These are phyloP conservation scores for Cathartes aura DNA, from an alignment of 2,113 vertebrate species.

Conservation along the genomic window DNA sequence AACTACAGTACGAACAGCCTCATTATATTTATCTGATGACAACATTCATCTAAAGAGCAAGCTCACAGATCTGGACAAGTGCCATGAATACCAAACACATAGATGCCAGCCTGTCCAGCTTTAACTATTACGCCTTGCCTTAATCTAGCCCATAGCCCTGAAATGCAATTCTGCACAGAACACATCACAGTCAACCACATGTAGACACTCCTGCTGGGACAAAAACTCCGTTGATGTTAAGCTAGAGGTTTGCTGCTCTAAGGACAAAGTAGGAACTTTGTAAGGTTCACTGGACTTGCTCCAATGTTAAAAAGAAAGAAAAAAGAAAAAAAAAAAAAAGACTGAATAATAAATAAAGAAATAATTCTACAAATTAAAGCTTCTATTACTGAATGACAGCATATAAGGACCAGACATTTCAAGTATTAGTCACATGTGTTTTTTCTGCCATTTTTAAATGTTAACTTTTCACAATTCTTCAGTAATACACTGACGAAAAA, in stretches of 20 bases:
- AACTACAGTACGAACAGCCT: neutral
- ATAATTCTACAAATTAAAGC: neutral
- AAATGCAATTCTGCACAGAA: neutral
- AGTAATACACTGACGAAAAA: neutral
- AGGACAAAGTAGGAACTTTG: neutral
- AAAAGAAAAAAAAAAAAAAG: too few relatives aligned
- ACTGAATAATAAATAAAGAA: neutral
- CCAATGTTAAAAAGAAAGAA: neutral
- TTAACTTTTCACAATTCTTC: neutral
- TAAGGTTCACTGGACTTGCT: neutral
- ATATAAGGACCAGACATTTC: neutral
- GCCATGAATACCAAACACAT: slow-evolving; percentile 20
- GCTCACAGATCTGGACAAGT: slow-evolving; percentile 8
- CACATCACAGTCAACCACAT: neutral
- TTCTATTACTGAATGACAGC: neutral
- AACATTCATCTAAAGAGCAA: slow-evolving; percentile 44
- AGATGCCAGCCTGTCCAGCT: slow-evolving; percentile 12
- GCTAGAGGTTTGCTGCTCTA: neutral
- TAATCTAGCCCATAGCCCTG: neutral
- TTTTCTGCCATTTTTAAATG: neutral
- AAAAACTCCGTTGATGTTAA: neutral
- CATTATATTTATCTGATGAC: slow-evolving; percentile 15
- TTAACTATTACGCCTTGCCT: neutral
- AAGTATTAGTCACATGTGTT: neutral
- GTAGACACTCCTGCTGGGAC: neutral